Evolutionary conservation across 1,140 invertebrate species (phyloP), one percentile per base, ranked within the genome.

Genomic region (Diprion similis): DNA sequence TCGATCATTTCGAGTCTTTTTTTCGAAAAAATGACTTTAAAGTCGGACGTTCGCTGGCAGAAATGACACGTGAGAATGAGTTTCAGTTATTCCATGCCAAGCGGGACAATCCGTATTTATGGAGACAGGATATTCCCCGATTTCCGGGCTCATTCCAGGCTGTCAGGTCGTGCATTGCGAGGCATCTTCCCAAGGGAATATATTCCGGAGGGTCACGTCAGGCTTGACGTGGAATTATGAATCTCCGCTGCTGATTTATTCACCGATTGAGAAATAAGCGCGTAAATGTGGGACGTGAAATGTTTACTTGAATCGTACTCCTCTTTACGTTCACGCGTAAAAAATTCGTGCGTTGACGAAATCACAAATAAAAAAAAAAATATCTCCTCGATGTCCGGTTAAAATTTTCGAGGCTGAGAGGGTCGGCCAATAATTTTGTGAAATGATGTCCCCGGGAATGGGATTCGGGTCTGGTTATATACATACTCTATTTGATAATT

Each of bases 101-200:
- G 51, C 51, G 51, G n/a, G 51, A 59, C 51, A 59, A 59, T 59
- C 3, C n/a, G 51, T 59, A 59, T 59, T 59, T 59, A 59, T 59
- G 51, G 51, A 59, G 51, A 59, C n/a, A 13, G 51, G 51, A 59
- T 59, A 59, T 59, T 59, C 51, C 51, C 51, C 51, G 51, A 59
- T 59, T 59, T 59, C 51, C 51, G 51, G 51, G 51, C n/a, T 17
- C 51, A 37, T 59, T 59, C 51, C 51, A 17, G 51, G 51, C 24
- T 6, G 24, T 37, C 24, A 59, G n/a, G 6, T 59, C 51, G 51
- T 59, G 51, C 51, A 8, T 59, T 59, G 11, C 51, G n/a, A 59
- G 51, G 11, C n/a, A 15, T 17, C n/a, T 59, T 17, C 51, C 24
- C 51, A 8, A 59, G 51, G 51, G 51, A 59, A 59, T 59, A 15